These are phyloP conservation scores for Aleiodes testaceus DNA, from an alignment of 2,888 invertebrate genomes.

Conservation along the genomic window DNA sequence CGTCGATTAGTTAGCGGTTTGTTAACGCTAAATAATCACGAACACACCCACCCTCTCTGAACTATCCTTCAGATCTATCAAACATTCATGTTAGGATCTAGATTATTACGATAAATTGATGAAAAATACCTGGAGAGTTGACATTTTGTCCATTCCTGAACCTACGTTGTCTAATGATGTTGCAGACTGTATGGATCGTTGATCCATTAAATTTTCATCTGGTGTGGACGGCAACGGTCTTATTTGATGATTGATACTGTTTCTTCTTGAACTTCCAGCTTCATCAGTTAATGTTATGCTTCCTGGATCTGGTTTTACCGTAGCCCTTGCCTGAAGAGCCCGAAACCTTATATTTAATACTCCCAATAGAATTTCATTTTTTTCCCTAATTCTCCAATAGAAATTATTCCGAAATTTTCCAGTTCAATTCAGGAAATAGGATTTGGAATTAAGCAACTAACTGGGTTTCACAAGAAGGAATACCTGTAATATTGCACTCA, in stretches of 20 bases:
- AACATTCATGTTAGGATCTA: too few species aligned
- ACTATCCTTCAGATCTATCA: too few species aligned
- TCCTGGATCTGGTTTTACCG: conserved; percentile 62
- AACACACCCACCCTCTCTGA: too few species aligned
- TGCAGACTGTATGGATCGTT: conserved; percentile 59
- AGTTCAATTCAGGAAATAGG: conserved; percentile 17
- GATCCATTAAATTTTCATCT: conserved; percentile 50
- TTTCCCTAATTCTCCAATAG: neutral
- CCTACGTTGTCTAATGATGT: conserved; percentile 48
- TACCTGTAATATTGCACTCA: conserved; percentile 42
- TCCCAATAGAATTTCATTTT: conserved; percentile 3
- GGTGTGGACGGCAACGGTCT: conserved; percentile 64
- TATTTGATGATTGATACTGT: conserved; percentile 55
- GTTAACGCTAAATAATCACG: too few species aligned
- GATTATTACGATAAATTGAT: neutral
- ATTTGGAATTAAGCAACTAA: conserved; percentile 39
- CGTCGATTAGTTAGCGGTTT: too few species aligned
- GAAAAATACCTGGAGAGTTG: conserved; percentile 66
- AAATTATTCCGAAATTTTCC: neutral
- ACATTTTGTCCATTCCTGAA: conserved; percentile 68
- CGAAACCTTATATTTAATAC: conserved; percentile 43
- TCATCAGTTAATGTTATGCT: conserved; percentile 64
- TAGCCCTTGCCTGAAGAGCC: conserved; percentile 49
- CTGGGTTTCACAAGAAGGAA: conserved; percentile 19
- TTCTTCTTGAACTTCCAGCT: conserved; percentile 63